These are phyloP conservation scores for Heliconius hortense DNA, from an alignment of 2,888 invertebrate species.

Conservation along the genomic window DNA sequence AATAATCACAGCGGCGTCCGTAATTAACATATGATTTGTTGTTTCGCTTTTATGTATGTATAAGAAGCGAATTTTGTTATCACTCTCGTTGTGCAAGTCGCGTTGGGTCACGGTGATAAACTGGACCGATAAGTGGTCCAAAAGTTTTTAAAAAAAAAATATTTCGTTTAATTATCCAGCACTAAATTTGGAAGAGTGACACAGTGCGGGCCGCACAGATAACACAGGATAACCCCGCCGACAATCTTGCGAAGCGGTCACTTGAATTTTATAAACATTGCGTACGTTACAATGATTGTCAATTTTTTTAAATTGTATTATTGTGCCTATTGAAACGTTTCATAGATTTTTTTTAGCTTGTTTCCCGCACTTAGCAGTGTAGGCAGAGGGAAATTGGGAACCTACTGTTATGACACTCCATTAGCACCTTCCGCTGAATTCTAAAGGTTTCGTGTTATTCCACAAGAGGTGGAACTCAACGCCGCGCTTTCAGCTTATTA, in stretches of 20 bases:
- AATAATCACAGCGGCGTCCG: constrained; percentile 32
- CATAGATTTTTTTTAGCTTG: neutral
- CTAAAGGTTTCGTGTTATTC: too few relatives aligned
- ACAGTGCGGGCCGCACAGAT: constrained; percentile 46
- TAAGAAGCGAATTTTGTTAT: constrained; percentile 63
- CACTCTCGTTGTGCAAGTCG: constrained; percentile 68
- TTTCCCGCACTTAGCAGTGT: neutral
- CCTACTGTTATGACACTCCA: too few relatives aligned
- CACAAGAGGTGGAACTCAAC: too few relatives aligned
- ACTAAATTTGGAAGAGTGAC: constrained; percentile 48
- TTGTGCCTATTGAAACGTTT: neutral
- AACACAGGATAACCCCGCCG: constrained; percentile 54
- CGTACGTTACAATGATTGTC: constrained; percentile 9
- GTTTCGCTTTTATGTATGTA: constrained; percentile 20
- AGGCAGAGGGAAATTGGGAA: too few relatives aligned
- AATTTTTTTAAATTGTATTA: neutral
- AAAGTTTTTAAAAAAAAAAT: constrained; percentile 53
- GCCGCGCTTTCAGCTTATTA: too few relatives aligned
- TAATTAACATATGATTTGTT: constrained; percentile 44
- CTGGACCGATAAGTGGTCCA: constrained; percentile 59
- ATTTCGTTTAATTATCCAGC: constrained; percentile 51
- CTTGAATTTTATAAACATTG: constrained; percentile 41
- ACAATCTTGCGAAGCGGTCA: constrained; percentile 47
- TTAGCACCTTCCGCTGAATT: too few relatives aligned
- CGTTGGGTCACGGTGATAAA: constrained; percentile 71